Conservation (phyloP, 1,140 invertebrate species). For the Musca vetustissima region DNA sequence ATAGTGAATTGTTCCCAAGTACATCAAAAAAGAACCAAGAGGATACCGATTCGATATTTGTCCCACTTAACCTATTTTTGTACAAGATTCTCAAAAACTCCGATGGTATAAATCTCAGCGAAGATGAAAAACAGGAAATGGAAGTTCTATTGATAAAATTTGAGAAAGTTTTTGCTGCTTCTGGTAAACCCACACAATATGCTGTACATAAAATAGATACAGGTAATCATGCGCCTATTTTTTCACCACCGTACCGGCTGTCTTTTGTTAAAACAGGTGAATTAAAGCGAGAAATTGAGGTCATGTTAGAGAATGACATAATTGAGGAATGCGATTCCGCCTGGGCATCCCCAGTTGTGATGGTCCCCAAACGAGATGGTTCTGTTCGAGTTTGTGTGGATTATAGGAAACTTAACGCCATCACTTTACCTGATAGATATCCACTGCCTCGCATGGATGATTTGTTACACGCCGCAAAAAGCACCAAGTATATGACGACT, state of each 20-base stretch:
- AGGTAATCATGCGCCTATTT: constrained; percentile 30
- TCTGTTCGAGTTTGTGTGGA: no score
- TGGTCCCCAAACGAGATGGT: constrained; percentile 51
- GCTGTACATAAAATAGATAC: constrained; percentile 26
- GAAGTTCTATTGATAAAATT: background rate
- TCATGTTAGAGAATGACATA: no score
- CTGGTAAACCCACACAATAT: constrained; percentile 6
- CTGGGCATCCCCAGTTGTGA: constrained; percentile 49
- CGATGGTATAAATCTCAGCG: background rate
- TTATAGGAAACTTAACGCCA: no score
- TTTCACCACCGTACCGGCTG: constrained; percentile 40
- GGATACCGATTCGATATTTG: background rate
- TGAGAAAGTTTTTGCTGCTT: background rate
- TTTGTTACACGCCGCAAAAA: background rate
- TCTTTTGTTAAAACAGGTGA: constrained; percentile 46
- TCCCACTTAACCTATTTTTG: background rate
- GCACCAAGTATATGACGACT: no score
- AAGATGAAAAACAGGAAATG: background rate
- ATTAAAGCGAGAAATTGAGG: no score
- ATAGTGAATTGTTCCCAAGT: background rate
- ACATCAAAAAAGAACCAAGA: background rate
- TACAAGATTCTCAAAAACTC: background rate
- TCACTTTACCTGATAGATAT: no score
- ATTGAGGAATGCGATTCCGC: constrained; percentile 44
- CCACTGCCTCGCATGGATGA: no score